phyloP scores from a whole-genome alignment of 2,113 vertebrate species.

The Hydropotes inermis region DNA sequence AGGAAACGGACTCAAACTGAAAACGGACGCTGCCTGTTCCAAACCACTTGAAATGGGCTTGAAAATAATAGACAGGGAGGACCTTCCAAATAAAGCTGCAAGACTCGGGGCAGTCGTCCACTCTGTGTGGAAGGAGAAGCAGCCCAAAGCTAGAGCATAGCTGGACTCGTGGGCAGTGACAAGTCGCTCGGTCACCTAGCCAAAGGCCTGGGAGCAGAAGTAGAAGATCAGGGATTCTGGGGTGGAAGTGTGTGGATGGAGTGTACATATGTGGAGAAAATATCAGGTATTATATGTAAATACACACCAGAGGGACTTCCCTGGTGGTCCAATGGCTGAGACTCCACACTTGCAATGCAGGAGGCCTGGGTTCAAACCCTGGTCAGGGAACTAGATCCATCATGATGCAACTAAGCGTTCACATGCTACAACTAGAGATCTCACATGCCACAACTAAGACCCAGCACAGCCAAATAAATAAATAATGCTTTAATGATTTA shows the following conservation, averaged over 20 bases:
- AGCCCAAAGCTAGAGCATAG: neutral
- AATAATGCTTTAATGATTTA: neutral
- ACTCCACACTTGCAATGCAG: neutral
- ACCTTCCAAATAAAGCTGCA: neutral
- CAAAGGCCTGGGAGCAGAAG: neutral
- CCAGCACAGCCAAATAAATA: neutral
- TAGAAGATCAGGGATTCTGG: too few relatives aligned
- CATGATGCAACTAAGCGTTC: neutral
- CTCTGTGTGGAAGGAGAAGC: neutral
- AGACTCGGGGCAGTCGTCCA: neutral
- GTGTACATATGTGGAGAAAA: neutral
- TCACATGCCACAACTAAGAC: neutral
- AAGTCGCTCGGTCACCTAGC: accelerated
- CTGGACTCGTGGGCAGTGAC: neutral
- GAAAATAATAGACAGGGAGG: neutral
- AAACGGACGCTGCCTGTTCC: neutral
- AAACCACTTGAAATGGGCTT: neutral
- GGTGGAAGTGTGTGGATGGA: accelerated
- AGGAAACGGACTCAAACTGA: neutral
- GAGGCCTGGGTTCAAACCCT: neutral
- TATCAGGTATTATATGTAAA: neutral
- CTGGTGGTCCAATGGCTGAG: neutral
- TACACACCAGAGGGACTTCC: neutral
- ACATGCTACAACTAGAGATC: accelerated
- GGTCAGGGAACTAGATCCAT: neutral